Conservation (phyloP, 2,113 vertebrate species). For the Cygnus atratus region DNA sequence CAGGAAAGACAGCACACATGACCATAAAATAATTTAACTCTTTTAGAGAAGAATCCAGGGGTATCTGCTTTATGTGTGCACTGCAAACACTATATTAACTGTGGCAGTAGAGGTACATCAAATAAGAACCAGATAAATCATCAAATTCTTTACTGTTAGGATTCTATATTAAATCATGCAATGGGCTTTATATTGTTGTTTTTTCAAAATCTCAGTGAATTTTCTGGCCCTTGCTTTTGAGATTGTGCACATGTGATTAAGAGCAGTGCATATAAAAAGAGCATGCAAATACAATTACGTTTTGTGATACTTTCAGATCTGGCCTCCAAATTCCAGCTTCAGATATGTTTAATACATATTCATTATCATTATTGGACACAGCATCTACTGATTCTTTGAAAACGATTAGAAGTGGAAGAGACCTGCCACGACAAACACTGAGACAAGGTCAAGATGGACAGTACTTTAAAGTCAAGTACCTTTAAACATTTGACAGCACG, state of each 20-base stretch:
- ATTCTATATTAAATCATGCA: slow-evolving; percentile 52
- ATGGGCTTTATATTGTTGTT: slow-evolving; percentile 15
- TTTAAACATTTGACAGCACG: background rate
- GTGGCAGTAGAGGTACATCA: slow-evolving; percentile 66
- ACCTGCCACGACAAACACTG: background rate
- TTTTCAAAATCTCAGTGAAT: slow-evolving; percentile 41
- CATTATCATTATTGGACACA: background rate
- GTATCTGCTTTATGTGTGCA: slow-evolving; percentile 60
- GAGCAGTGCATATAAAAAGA: background rate
- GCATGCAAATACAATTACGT: background rate
- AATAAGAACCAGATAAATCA: slow-evolving; percentile 72
- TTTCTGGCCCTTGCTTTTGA: slow-evolving; percentile 43
- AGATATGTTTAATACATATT: background rate
- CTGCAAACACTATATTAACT: slow-evolving; percentile 47
- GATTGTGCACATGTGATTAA: background rate
- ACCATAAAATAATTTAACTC: slow-evolving; percentile 50
- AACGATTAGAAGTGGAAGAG: background rate
- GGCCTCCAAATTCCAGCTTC: background rate
- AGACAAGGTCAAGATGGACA: background rate
- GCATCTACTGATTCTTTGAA: background rate
- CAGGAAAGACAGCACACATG: slow-evolving; percentile 12
- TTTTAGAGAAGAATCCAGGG: background rate
- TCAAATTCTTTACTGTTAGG: slow-evolving; percentile 49
- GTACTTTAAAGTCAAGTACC: background rate
- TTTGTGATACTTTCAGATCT: background rate